phyloP scores from a whole-genome alignment of 1,140 invertebrate species.

The Heliconius congener region DNA sequence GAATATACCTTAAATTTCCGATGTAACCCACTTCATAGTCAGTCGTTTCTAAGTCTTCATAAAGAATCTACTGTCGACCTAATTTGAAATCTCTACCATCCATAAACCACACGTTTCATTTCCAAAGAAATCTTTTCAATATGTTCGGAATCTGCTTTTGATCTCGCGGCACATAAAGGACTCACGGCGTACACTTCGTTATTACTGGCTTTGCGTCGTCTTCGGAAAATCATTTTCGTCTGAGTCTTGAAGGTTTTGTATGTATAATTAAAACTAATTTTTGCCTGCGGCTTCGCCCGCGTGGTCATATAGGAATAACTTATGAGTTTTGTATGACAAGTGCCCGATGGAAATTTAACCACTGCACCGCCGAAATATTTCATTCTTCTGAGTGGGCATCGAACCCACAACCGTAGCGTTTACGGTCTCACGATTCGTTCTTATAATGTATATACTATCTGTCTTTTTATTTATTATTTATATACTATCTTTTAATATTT shows the following conservation, averaged over 20 bases:
- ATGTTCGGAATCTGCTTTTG: slow-evolving; percentile 24
- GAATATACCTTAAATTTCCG: not conserved
- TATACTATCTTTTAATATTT: too few species aligned
- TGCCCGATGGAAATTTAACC: too few species aligned
- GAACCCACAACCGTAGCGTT: too few species aligned
- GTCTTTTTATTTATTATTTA: too few species aligned
- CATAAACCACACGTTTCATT: slow-evolving; percentile 21
- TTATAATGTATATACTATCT: too few species aligned
- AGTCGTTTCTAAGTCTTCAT: slow-evolving; percentile 1
- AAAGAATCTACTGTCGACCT: not conserved
- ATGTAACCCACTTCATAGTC: not conserved
- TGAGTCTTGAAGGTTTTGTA: slow-evolving; percentile 13
- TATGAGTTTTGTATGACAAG: too few species aligned
- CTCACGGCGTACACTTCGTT: slow-evolving; percentile 23
- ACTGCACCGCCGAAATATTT: too few species aligned
- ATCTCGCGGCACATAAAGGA: slow-evolving; percentile 24
- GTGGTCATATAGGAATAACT: too few species aligned
- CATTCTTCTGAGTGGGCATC: too few species aligned
- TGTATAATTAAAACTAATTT: not conserved
- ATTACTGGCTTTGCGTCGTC: slow-evolving; percentile 23
- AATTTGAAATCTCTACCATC: slow-evolving; percentile 10
- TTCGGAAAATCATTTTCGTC: slow-evolving; percentile 22
- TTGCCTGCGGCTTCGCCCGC: not conserved
- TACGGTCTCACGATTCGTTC: too few species aligned
- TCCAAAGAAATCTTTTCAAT: slow-evolving; percentile 30